Evolutionary conservation across 1,140 invertebrate genomes (phyloP), one percentile per base, ranked within the genome.

Genomic region (Tetramorium simillimum): DNA sequence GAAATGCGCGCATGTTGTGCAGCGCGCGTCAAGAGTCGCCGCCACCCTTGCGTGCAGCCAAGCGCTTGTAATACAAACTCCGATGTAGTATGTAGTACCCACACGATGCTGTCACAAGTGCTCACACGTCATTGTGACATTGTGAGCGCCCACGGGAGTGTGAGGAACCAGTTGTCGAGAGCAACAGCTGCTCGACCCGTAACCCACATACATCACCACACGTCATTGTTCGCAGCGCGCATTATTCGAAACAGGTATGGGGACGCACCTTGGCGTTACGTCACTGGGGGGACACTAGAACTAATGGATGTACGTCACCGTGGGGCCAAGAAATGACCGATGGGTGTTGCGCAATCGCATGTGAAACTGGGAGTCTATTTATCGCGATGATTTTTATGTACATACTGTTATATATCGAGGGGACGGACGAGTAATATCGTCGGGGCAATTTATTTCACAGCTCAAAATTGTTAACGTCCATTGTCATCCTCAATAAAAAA

Each of bases 141-240:
- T 93, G 93, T 92, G 92, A 94, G 92, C 90, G 92, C 89, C 89
- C 92, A 92, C 78, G 87, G 92, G 90, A 93, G 92, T 92, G 92
- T 91, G 92, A 93, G 92, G 92, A 91, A 92, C 92, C 92, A 92
- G 92, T 92, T 92, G 92, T 92, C 88, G 89, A 91, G 91, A 89
- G 92, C 91, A 94, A 94, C 94, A 95, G 94, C 94, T 95, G 94
- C 94, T 93, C 92, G 93, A 93, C 91, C 92, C 93, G 91, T 94
- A 94, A 94, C 94, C 94, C 93, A 94, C 92, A 94, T 95, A 94
- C 94, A 95, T 95, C 94, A 94, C 93, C 93, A 91, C 94, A 92
- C 91, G 93, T 94, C 94, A 95, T 95, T 95, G 94, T 95, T 94
- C 92, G 87, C 88, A 77, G 77, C 85, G 89, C 86, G 89, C 90